Base-by-base conservation (phyloP, 1,140 invertebrate genomes). In the Carposina sasakii region DNA sequence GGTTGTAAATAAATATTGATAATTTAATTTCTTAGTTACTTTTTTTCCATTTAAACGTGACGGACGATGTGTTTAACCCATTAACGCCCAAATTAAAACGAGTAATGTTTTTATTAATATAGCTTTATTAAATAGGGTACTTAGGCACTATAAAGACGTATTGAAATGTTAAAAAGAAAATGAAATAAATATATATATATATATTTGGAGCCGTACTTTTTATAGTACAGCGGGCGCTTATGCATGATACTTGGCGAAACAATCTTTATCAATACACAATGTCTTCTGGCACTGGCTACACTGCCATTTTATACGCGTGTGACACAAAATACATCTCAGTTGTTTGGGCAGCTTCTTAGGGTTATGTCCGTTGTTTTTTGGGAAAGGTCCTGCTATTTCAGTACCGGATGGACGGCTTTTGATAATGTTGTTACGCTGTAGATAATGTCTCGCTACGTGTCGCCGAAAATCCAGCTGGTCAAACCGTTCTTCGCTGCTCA, bases 321-420 rank as follows among this genome's bases (percentile, higher is more conserved):
- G 60, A 52, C 53, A 59, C 28, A 57, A 52, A 56, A 59, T 45
- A 54, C 53, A 63, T 51, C 53, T 43, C 56, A 63, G 49, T 45
- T 50, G 60, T 42, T 59, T 58, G 48, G 56, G 34, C 23, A 63
- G 53, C 31, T 51, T 47, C 54, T 63, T 50, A 51, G 53, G 53
- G 54, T 59, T 56, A 59, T 63, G 53, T 48, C 56, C 56, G 54
- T 54, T 59, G 56, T 54, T 59, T 28, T 63, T 56, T 41, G 34
- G 52, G 50, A 41, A 48, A n/a, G n/a, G n/a, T 36, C 54, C 54
- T 47, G 50, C 47, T 49, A 40, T 50, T 46, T 52, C 52, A 49
- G 54, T 57, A 37, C 52, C 54, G 50, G 54, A 50, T 30, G 52
- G 49, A 52, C 52, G 55, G 48, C 46, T 55, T 47, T 55, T 58